These are phyloP conservation scores for Rhynchopsitta pachyrhyncha DNA, from an alignment of 2,113 vertebrate species.

Conservation along the genomic window DNA sequence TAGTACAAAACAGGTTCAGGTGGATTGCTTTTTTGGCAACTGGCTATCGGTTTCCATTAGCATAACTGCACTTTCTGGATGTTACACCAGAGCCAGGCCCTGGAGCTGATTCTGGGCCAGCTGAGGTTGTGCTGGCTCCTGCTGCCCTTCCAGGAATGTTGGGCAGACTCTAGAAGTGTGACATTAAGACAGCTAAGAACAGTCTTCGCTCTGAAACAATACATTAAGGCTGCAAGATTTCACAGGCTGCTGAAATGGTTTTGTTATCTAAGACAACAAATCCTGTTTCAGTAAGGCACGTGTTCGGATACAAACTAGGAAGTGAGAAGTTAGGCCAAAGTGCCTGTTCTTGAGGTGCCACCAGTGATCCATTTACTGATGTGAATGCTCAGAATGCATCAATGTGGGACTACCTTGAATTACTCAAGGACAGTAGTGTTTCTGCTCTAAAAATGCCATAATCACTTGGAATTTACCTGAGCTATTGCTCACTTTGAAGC, in stretches of 20 bases:
- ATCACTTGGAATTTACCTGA: background rate
- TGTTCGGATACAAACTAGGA: background rate
- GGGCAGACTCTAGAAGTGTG: background rate
- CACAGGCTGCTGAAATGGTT: background rate
- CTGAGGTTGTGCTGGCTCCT: background rate
- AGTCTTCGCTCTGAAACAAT: background rate
- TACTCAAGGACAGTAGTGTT: background rate
- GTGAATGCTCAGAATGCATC: rapidly evolving
- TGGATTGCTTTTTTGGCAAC: background rate
- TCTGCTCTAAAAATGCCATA: background rate
- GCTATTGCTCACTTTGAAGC: background rate
- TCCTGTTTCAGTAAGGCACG: background rate
- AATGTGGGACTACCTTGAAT: background rate
- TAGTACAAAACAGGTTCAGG: background rate
- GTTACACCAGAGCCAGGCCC: background rate
- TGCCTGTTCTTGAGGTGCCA: background rate
- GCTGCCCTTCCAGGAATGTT: background rate
- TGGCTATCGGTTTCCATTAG: background rate
- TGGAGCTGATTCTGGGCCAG: background rate
- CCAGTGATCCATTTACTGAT: background rate
- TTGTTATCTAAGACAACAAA: background rate
- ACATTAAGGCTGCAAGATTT: background rate
- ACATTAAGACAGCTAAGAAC: background rate
- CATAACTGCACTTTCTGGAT: background rate
- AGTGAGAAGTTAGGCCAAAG: background rate